Percentiles rank a stretch among this genome's conserved stretches.
phyloP scores from a whole-genome alignment of 92 coral and sea anemone species.

The Umimayanthus chanpuru region DNA sequence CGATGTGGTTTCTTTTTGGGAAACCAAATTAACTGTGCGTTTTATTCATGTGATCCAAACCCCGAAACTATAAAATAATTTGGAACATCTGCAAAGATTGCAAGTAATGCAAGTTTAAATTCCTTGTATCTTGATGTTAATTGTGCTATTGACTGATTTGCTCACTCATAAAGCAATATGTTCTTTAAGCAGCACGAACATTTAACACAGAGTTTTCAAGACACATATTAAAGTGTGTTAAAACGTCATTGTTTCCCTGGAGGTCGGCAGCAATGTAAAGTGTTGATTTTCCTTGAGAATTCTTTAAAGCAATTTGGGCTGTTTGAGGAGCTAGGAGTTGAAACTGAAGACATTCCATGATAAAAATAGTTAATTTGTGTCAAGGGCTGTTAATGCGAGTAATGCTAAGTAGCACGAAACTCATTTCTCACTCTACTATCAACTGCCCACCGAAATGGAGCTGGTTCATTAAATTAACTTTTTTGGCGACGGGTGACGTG shows the following conservation, averaged over 20 bases:
- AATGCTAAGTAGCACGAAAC: neutral
- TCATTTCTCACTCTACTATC: conserved; percentile 29
- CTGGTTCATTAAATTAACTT: neutral
- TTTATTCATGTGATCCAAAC: neutral
- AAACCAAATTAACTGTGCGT: conserved; percentile 6
- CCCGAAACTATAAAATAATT: conserved; percentile 30
- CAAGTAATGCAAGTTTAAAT: conserved; percentile 31
- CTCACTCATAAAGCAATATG: conserved; percentile 14
- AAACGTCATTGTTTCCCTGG: neutral
- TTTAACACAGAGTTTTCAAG: neutral
- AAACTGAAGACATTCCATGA: neutral
- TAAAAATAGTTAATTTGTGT: neutral
- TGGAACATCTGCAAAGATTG: conserved; percentile 27
- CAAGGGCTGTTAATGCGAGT: neutral
- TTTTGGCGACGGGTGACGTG: neutral
- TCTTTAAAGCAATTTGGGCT: neutral
- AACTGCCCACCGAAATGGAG: conserved; percentile 19
- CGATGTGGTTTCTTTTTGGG: conserved; percentile 26
- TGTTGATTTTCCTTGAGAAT: neutral
- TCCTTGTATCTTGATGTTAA: conserved; percentile 22
- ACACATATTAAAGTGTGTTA: neutral
- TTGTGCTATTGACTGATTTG: conserved; percentile 37
- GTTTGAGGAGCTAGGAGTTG: neutral
- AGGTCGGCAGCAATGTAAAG: neutral
- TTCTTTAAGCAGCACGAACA: neutral